phyloP scores from a whole-genome alignment of 2,888 invertebrate species.

The Perizoma flavofasciatum region DNA sequence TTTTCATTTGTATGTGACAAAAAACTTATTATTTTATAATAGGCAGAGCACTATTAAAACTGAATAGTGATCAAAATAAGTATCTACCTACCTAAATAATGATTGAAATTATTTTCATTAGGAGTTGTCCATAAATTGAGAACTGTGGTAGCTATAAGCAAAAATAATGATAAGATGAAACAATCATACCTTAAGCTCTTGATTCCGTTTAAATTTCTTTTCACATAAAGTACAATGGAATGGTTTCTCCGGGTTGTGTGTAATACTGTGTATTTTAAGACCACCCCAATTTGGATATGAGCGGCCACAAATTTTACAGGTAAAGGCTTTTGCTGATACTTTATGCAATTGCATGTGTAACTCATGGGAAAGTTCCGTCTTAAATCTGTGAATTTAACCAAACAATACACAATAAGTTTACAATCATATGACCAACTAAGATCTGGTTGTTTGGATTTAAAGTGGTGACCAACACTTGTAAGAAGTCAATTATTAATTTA shows the following conservation, averaged over 20 bases:
- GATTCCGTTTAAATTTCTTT: slow-evolving; percentile 89
- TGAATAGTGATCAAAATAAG: too few species aligned
- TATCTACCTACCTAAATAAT: too few species aligned
- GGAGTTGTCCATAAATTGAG: too few species aligned
- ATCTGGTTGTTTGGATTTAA: too few species aligned
- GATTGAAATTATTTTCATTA: too few species aligned
- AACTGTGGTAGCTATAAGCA: too few species aligned
- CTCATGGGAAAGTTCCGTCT: slow-evolving; percentile 85
- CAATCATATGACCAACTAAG: neutral
- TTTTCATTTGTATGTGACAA: too few species aligned
- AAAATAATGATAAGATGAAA: neutral
- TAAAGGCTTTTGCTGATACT: slow-evolving; percentile 49
- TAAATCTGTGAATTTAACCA: slow-evolving; percentile 76
- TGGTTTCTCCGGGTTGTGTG: slow-evolving; percentile 87
- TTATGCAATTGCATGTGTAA: slow-evolving; percentile 82
- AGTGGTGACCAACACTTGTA: too few species aligned
- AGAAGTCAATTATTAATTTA: too few species aligned
- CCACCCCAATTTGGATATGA: slow-evolving; percentile 88
- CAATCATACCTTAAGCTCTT: slow-evolving; percentile 86
- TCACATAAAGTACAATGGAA: slow-evolving; percentile 87
- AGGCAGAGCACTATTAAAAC: too few species aligned
- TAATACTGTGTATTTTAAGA: slow-evolving; percentile 87
- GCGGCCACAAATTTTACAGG: slow-evolving; percentile 87
- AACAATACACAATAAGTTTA: neutral
- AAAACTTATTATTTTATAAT: too few species aligned